Conservation (phyloP, 2,113 vertebrate species). For the Malurus elegans region DNA sequence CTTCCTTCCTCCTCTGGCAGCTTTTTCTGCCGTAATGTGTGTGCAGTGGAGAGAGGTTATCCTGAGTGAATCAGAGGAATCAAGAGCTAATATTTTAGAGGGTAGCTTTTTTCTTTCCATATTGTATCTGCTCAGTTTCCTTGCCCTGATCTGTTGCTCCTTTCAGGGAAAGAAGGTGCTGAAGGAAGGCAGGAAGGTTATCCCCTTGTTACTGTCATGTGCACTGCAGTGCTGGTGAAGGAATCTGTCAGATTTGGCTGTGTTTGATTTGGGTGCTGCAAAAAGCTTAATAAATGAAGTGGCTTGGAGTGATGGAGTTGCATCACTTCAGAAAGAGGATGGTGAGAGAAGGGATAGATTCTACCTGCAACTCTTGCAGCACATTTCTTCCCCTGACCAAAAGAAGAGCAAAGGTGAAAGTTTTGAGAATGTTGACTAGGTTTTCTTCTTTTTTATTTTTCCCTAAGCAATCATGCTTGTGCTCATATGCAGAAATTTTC, state of each 20-base stretch:
- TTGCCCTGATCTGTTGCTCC: neutral
- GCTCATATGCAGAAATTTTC: neutral
- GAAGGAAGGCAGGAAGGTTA: neutral
- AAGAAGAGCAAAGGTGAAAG: neutral
- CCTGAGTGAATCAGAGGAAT: neutral
- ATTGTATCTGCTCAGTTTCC: neutral
- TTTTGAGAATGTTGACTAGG: neutral
- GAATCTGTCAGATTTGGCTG: neutral
- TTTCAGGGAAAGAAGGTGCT: neutral
- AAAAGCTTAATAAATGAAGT: neutral
- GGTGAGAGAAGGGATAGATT: neutral
- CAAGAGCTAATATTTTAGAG: neutral
- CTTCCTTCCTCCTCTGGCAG: neutral
- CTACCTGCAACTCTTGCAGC: neutral
- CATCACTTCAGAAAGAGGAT: neutral
- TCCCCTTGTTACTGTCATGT: rapidly evolving
- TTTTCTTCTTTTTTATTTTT: neutral
- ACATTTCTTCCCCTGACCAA: neutral
- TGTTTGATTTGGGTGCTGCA: neutral
- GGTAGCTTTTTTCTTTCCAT: neutral
- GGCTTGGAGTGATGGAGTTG: neutral
- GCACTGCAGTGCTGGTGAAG: neutral
- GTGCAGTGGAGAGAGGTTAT: neutral
- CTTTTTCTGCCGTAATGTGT: neutral
- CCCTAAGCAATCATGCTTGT: neutral